Conservation (phyloP, 2,113 vertebrate species). For the Ovis canadensis region DNA sequence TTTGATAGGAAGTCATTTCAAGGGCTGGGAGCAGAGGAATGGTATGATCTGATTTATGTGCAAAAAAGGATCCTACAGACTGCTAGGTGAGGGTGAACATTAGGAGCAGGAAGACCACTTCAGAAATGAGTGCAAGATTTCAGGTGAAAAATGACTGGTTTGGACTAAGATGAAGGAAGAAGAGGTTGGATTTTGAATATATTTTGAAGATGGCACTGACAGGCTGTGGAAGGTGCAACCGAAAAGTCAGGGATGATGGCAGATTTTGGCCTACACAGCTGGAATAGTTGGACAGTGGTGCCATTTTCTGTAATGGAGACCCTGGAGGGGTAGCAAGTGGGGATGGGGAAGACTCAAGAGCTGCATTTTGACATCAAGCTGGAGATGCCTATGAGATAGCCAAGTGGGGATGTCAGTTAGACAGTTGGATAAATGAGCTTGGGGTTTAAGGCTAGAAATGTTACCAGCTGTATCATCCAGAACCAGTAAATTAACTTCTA, state of each 20-base stretch:
- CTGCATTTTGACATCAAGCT: not conserved
- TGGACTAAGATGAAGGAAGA: not conserved
- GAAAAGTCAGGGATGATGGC: not conserved
- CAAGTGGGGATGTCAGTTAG: not conserved
- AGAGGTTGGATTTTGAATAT: not conserved
- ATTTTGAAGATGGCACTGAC: not conserved
- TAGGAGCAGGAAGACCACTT: not conserved
- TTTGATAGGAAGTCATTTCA: not conserved
- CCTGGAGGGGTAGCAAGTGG: not conserved
- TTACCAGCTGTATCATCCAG: not conserved
- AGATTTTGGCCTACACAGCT: not conserved
- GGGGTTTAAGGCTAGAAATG: not conserved
- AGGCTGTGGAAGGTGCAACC: not conserved
- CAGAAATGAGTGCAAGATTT: not conserved
- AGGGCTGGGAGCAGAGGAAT: not conserved
- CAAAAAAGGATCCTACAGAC: not conserved
- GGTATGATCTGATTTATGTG: not conserved
- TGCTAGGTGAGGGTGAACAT: not conserved
- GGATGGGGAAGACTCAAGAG: not conserved
- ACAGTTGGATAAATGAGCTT: not conserved
- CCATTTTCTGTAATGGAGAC: not conserved
- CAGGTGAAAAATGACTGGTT: not conserved
- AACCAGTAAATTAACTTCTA: slow-evolving; percentile 11
- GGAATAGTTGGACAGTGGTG: not conserved
- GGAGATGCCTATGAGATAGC: not conserved